Base-by-base conservation (phyloP, 2,888 invertebrate genomes). In the Corythucha ciliata region DNA sequence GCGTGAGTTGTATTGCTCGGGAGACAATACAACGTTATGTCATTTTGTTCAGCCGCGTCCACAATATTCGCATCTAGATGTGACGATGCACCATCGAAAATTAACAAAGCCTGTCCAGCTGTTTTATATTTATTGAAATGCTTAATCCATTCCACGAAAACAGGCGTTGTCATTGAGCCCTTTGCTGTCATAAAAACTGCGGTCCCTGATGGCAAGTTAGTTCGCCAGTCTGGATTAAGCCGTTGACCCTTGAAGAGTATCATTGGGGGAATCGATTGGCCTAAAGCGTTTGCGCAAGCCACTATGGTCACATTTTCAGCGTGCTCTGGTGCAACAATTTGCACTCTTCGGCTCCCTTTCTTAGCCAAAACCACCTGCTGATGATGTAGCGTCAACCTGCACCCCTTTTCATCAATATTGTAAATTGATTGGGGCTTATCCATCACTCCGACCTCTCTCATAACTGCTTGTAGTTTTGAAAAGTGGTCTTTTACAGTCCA, bases 1-100 rank as follows among this genome's bases (percentile, higher is more conserved):
- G 66, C 65, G 55, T 66, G 66, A 0, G 66, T 66, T 1, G 65
- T 66, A 46, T 68, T 68, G 37, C 63, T 63, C 12, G 65, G 66
- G 26, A 68, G 54, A 56, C 67, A 67, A 47, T 61, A 65, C 39
- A 66, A 56, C 44, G 56, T 59, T 37, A 66, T 62, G 18, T 57
- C 59, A 36, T 54, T 50, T 47, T 57, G 52, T 16, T 63, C 63
- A 32, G 66, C 64, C 20, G 55, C 60, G 16, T 63, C 63, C 16
- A 63, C 63, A 51, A 66, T 65, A 18, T 54, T 57, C 41, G 56
- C 51, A 53, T 64, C 62, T 25, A 64, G 57, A 52, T 65, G 65
- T 48, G 52, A 62, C 50, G 58, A 58, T 24, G 64, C 64, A 32
- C 61, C 63, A 60, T 65, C 63, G 60, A 64, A 64, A 26, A 64